phyloP scores from a whole-genome alignment of 2,888 invertebrate genomes.

The Miltochrista miniata region DNA sequence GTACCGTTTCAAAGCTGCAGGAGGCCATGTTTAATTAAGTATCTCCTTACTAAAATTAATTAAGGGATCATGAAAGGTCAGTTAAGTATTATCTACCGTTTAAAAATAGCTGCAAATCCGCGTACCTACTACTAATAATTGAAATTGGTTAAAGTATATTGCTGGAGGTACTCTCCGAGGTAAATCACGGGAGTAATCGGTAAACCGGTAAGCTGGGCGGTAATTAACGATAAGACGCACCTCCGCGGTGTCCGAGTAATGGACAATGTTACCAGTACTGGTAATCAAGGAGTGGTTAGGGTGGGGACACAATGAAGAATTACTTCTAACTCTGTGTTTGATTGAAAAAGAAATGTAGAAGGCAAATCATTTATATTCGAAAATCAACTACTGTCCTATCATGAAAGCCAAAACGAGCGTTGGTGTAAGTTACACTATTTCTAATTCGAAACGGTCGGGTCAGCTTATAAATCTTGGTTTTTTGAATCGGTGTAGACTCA shows the following conservation, averaged over 20 bases:
- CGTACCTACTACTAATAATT: slow-evolving; percentile 16
- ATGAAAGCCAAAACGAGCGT: too few relatives aligned
- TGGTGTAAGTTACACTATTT: too few relatives aligned
- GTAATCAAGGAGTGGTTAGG: slow-evolving; percentile 43
- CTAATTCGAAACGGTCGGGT: too few relatives aligned
- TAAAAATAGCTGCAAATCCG: neutral
- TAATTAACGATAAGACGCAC: slow-evolving; percentile 76
- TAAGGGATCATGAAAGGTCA: neutral
- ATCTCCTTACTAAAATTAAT: neutral
- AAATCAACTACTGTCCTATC: too few relatives aligned
- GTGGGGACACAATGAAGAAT: slow-evolving; percentile 22
- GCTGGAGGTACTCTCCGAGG: slow-evolving; percentile 34
- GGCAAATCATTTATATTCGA: too few relatives aligned
- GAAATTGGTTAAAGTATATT: slow-evolving; percentile 39
- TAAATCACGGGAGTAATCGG: slow-evolving; percentile 69
- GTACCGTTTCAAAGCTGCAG: too few relatives aligned
- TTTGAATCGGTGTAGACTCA: too few relatives aligned
- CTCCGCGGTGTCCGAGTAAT: slow-evolving; percentile 59
- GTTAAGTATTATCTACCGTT: neutral
- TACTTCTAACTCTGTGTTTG: neutral
- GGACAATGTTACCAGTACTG: slow-evolving; percentile 50
- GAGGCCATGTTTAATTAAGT: too few relatives aligned
- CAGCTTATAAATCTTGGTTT: too few relatives aligned
- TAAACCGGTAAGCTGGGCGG: slow-evolving; percentile 57
- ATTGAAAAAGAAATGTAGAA: too few relatives aligned